These are phyloP conservation scores for Thaumatotibia leucotreta DNA, from an alignment of 1,140 invertebrate species.

Conservation along the genomic window DNA sequence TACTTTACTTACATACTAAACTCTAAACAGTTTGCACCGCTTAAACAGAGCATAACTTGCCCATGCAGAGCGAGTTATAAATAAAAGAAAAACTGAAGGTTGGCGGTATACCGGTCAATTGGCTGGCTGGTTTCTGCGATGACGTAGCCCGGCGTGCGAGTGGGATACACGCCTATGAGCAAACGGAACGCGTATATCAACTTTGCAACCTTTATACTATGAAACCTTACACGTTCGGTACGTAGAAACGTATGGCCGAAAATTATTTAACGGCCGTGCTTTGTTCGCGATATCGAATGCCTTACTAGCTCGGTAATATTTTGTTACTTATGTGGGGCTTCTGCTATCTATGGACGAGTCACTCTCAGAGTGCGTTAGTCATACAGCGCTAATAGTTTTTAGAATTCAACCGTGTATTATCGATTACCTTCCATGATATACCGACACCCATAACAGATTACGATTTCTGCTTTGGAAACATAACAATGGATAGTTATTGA, in stretches of 20 bases:
- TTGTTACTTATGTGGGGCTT: conserved; percentile 29
- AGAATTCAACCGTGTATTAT: not conserved
- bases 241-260: conserved; percentile 67
- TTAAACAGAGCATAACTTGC: conserved; percentile 63
- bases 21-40: not conserved
- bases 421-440: not conserved
- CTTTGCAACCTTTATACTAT: conserved; percentile 57
- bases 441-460: not conserved
- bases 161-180: conserved; percentile 31
- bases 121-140: conserved; percentile 72
- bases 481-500: not conserved
- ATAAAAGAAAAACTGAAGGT: conserved; percentile 76
- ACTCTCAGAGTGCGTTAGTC: not conserved
- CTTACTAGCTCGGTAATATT: conserved; percentile 38
- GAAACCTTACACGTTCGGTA: conserved; percentile 69
- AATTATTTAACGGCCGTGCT: conserved; percentile 66
- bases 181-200: conserved; percentile 35
- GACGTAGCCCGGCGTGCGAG: conserved; percentile 57
- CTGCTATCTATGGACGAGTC: not conserved
- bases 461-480: not conserved
- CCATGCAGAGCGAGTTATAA: conserved; percentile 69
- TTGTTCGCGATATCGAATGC: conserved; percentile 59
- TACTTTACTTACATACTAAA: not conserved
- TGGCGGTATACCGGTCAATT: conserved; percentile 75
- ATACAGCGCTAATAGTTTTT: not conserved